phyloP scores from a whole-genome alignment of 2,797 vertebrate species.

The Manis crassicaudata region DNA sequence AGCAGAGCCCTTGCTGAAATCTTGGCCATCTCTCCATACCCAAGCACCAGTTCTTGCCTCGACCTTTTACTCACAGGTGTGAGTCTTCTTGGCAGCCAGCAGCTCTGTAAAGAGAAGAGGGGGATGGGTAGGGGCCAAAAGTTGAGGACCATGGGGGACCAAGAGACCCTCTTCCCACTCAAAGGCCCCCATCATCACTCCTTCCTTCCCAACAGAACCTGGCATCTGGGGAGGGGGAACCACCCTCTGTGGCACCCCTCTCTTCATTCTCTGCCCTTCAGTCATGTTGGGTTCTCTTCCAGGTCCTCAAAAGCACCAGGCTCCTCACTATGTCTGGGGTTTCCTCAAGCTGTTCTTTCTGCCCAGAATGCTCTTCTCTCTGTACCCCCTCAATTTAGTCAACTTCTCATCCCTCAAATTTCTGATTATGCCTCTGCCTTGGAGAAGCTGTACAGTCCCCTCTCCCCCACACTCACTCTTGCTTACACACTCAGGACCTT shows the following conservation, averaged over 20 bases:
- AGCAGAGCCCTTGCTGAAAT: neutral
- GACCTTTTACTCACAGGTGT: slow-evolving; percentile 78
- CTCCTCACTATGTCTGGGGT: neutral
- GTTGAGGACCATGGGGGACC: neutral
- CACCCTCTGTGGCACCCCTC: neutral
- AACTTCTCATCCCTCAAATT: neutral
- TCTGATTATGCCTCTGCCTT: neutral
- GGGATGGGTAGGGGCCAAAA: neutral
- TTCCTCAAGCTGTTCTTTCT: neutral
- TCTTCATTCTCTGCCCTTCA: neutral
- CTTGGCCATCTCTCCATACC: no score
- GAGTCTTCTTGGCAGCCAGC: slow-evolving; percentile 79
- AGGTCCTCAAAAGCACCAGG: neutral
- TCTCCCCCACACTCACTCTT: neutral
- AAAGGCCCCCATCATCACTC: no score
- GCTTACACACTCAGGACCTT: neutral
- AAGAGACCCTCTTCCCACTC: neutral
- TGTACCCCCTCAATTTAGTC: neutral
- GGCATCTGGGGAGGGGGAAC: neutral
- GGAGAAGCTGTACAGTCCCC: neutral
- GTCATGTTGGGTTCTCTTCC: neutral
- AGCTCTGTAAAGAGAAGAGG: slow-evolving; percentile 71
- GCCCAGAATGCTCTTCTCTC: neutral
- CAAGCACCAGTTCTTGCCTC: neutral
- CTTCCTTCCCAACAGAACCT: neutral